Conservation (phyloP, 2,113 vertebrate genomes). For the Cranoglanis bouderius region DNA sequence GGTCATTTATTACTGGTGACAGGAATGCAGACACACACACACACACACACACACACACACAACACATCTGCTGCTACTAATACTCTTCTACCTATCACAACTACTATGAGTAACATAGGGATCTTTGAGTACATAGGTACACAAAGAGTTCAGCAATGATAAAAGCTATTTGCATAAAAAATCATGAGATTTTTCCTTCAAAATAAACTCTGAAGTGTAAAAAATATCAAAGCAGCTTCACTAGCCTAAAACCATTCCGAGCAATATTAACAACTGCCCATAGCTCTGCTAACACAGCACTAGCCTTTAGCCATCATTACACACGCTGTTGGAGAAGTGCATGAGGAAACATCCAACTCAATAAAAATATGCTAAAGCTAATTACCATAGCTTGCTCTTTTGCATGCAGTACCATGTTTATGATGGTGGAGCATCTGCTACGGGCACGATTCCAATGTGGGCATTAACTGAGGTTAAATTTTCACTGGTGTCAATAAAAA, state of each 20-base stretch:
- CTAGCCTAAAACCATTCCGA: background rate
- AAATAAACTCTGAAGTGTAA: background rate
- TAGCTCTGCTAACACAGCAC: background rate
- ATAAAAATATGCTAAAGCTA: slow-evolving; percentile 34
- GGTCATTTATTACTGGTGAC: background rate
- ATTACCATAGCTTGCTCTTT: slow-evolving; percentile 42
- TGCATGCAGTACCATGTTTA: slow-evolving; percentile 13
- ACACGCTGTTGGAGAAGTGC: background rate
- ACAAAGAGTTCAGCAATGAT: background rate
- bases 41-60: background rate
- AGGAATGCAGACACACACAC: background rate
- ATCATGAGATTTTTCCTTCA: background rate
- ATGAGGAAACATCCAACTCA: slow-evolving; percentile 32
- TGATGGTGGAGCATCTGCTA: slow-evolving; percentile 1
- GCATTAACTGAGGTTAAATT: slow-evolving; percentile 36
- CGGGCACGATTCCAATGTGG: slow-evolving; percentile 25
- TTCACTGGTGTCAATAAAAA: slow-evolving; percentile 28
- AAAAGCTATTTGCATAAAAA: background rate
- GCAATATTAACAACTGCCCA: background rate
- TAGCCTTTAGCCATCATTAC: slow-evolving; percentile 22
- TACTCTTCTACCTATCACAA: background rate
- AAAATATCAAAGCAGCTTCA: background rate
- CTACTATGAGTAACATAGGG: background rate
- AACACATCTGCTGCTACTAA: background rate
- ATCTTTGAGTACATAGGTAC: background rate